Conservation (phyloP, 1,140 invertebrate species). For the Chlorops oryzae region DNA sequence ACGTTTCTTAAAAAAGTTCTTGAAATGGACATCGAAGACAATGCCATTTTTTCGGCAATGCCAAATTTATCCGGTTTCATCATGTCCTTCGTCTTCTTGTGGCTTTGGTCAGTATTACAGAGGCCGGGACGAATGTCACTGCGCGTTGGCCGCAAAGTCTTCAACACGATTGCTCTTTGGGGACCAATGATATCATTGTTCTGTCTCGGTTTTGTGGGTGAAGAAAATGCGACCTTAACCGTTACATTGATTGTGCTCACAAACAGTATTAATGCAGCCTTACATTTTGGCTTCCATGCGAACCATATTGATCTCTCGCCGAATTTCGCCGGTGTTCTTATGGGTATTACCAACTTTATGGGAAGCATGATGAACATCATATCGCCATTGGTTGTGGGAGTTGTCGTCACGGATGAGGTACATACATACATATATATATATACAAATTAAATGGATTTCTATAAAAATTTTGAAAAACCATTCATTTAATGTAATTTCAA, state of each 20-base stretch:
- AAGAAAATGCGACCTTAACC: conserved; percentile 53
- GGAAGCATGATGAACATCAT: conserved; percentile 68
- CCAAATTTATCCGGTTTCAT: conserved; percentile 74
- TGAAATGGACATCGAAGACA: conserved; percentile 68
- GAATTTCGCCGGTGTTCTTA: conserved; percentile 67
- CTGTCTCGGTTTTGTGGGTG: conserved; percentile 53
- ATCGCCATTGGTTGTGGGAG: conserved; percentile 59
- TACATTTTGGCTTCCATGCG: conserved; percentile 65
- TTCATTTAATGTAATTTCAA: background rate
- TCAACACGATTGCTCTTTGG: conserved; percentile 60
- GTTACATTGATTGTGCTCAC: conserved; percentile 61
- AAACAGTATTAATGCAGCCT: conserved; percentile 70
- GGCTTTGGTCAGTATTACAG: conserved; percentile 55
- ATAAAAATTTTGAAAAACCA: conserved; percentile 45
- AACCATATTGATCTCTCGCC: conserved; percentile 71
- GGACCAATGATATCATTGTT: conserved; percentile 59
- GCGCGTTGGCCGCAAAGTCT: conserved; percentile 58
- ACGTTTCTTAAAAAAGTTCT: conserved; percentile 82
- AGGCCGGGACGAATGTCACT: conserved; percentile 52
- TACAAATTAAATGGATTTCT: conserved; percentile 50
- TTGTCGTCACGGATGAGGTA: conserved; percentile 61
- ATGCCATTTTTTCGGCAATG: conserved; percentile 68
- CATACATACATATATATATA: background rate
- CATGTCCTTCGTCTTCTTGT: conserved; percentile 56
- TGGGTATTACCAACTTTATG: conserved; percentile 67